Percentiles rank a stretch among this genome's conserved stretches.
phyloP scores from a whole-genome alignment of 23 tunicate genomes.

The Clavelina lepadiformis region DNA sequence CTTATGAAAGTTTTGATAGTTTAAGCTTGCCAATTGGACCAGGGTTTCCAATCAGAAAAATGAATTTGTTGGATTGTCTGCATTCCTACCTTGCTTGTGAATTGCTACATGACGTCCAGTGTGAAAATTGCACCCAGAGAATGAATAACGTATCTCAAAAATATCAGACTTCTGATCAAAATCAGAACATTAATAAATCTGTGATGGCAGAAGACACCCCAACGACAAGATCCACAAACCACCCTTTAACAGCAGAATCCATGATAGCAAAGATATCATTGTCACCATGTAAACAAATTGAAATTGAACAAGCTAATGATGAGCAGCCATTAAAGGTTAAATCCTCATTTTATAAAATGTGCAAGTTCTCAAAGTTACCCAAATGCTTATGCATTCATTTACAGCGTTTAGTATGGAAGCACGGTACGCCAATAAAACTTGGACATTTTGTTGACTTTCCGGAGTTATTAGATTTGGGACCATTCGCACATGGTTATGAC shows the following conservation, averaged over 20 bases:
- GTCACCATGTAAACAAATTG: too few species aligned
- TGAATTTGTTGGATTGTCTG: slow-evolving; percentile 48
- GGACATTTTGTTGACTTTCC: slow-evolving; percentile 38
- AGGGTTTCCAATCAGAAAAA: not conserved
- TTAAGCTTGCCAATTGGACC: slow-evolving; percentile 49
- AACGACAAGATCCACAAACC: too few species aligned
- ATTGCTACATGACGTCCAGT: slow-evolving; percentile 38
- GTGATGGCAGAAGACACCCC: too few species aligned
- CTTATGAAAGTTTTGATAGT: slow-evolving; percentile 69
- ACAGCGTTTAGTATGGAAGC: slow-evolving; percentile 66
- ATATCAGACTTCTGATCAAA: too few species aligned
- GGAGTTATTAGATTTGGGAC: slow-evolving; percentile 14
- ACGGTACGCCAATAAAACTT: slow-evolving; percentile 63
- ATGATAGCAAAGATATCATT: too few species aligned
- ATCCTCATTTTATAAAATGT: slow-evolving; percentile 16
- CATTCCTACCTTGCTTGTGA: slow-evolving; percentile 45
- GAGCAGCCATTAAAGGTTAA: too few species aligned
- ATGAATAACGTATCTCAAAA: too few species aligned
- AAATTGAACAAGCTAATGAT: too few species aligned
- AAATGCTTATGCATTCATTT: slow-evolving; percentile 73
- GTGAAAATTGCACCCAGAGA: slow-evolving; percentile 45
- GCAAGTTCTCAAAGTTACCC: slow-evolving; percentile 41
- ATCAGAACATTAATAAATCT: too few species aligned
- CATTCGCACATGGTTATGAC: not conserved
- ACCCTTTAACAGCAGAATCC: too few species aligned